Evolutionary conservation across 2,888 invertebrate genomes (phyloP).

Genomic region (Anarsia innoxiella): DNA sequence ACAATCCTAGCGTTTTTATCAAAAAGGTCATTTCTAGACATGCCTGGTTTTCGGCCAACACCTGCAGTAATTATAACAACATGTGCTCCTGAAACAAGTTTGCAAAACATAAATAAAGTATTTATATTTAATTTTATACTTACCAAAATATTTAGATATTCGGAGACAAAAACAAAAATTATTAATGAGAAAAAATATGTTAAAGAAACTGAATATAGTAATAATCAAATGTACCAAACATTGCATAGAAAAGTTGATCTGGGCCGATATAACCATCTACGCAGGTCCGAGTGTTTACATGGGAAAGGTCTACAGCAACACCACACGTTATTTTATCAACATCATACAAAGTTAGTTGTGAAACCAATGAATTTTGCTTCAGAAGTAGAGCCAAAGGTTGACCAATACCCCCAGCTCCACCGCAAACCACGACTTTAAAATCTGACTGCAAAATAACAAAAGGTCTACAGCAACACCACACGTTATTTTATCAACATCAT

Average conservation of each 20-base stretch:
- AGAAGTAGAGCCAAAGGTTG: neutral
- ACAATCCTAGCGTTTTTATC: neutral
- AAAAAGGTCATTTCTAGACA: neutral
- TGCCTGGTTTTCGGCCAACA: no score
- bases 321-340: neutral
- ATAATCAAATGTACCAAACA: neutral
- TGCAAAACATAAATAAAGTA: no score
- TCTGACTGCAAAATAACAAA: neutral
- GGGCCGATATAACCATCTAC: neutral
- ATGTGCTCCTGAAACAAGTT: constrained; percentile 60
- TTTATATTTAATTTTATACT: no score
- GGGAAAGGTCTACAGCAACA: neutral
- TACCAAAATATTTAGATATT: no score
- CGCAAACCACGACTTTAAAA: neutral
- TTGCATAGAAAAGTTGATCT: neutral
- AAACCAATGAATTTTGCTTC: neutral
- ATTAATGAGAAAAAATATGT: neutral
- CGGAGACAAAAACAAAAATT: no score
- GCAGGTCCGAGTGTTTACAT: neutral
- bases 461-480: neutral
- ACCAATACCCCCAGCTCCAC: neutral
- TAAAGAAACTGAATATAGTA: neutral
- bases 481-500: neutral
- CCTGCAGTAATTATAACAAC: constrained; percentile 94
- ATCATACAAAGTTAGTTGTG: neutral